Conservation (phyloP, 2,797 vertebrate genomes). For the Helarctos malayanus region DNA sequence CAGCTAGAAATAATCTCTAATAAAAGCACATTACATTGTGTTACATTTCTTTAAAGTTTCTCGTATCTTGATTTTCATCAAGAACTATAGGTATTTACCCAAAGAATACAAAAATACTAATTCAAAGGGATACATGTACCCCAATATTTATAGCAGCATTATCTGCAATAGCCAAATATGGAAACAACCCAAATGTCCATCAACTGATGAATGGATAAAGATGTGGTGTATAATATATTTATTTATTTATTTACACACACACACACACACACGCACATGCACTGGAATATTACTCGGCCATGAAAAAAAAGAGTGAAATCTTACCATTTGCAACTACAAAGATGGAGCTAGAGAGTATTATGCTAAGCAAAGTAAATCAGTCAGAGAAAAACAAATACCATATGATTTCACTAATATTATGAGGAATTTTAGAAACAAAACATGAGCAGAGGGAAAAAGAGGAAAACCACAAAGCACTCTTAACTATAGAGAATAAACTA, state of each 20-base stretch:
- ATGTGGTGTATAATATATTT: not conserved
- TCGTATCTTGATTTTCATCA: not conserved
- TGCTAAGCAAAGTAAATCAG: not conserved
- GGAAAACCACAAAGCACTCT: not conserved
- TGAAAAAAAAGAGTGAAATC: not conserved
- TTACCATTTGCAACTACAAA: not conserved
- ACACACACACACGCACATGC: too few species aligned
- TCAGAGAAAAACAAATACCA: not conserved
- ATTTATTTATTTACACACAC: too few species aligned
- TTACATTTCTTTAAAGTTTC: conserved; percentile 20
- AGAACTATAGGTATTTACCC: not conserved
- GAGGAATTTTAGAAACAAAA: not conserved
- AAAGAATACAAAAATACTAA: not conserved
- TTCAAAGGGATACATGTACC: not conserved
- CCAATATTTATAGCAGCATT: not conserved
- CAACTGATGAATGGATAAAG: not conserved
- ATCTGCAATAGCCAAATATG: not conserved
- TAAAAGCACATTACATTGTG: conserved; percentile 1
- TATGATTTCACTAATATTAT: not conserved
- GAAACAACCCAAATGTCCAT: not conserved
- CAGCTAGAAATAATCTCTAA: conserved; percentile 3
- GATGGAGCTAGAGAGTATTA: not conserved
- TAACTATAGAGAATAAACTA: not conserved
- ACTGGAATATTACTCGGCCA: not conserved
- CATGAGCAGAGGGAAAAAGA: not conserved